A percentile compares a stretch with the other conserved stretches of the same genome.
These are phyloP conservation scores for Ceratosolen fusciceps DNA, from an alignment of 1,140 invertebrate species.

Conservation along the genomic window DNA sequence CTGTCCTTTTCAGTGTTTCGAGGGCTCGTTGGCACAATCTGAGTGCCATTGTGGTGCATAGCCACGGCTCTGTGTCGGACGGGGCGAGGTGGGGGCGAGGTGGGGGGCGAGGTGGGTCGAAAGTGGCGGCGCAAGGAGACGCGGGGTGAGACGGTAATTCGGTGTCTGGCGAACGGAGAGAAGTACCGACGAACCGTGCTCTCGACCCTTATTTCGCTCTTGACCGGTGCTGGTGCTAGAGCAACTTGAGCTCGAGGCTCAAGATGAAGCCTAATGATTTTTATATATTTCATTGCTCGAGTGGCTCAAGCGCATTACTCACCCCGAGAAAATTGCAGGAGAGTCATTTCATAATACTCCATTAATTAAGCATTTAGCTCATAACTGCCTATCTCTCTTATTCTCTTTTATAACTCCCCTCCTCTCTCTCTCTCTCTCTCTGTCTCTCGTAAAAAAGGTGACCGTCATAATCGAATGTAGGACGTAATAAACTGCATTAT, in stretches of 20 bases:
- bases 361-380: background rate
- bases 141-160: background rate
- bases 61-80: too few species aligned
- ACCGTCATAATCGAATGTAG: too few species aligned
- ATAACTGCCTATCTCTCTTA: background rate
- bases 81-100: too few species aligned
- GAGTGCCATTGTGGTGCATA: background rate
- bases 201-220: constrained; percentile 8
- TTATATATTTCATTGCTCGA: constrained; percentile 19
- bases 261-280: background rate
- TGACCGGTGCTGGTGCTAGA: background rate
- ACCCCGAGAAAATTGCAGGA: background rate
- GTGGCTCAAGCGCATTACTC: background rate
- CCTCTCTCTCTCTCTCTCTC: too few species aligned
- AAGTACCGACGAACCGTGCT: constrained; percentile 1
- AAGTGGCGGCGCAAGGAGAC: background rate
- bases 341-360: background rate
- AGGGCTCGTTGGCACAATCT: too few species aligned
- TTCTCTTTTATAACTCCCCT: constrained; percentile 1
- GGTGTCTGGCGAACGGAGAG: constrained; percentile 8
- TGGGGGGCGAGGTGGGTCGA: too few species aligned
- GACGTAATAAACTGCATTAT: too few species aligned
- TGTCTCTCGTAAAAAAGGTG: too few species aligned
- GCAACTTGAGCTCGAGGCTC: background rate
- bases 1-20: background rate